Conservation (phyloP, 2,113 vertebrate species). For the Saimiri boliviensis region DNA sequence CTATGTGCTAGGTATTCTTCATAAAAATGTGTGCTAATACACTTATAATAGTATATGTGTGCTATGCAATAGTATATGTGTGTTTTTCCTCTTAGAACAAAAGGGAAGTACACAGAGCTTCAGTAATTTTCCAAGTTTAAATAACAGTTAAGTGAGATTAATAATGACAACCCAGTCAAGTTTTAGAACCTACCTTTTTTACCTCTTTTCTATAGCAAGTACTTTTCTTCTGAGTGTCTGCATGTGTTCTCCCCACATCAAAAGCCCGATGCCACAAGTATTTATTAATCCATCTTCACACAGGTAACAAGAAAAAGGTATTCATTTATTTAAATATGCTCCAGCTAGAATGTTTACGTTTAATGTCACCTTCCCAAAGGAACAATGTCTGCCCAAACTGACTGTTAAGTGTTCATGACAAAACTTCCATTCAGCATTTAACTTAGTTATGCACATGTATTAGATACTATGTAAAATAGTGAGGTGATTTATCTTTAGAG, state of each 20-base stretch:
- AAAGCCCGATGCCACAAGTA: neutral
- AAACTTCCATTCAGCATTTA: neutral
- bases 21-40: neutral
- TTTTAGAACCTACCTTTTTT: neutral
- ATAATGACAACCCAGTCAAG: neutral
- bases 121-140: neutral
- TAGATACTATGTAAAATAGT: neutral
- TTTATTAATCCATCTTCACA: neutral
- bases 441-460: neutral
- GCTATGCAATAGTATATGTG: neutral
- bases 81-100: neutral
- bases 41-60: neutral
- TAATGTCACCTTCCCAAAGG: neutral
- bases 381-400: neutral
- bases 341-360: neutral
- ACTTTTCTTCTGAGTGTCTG: neutral
- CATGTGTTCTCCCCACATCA: neutral
- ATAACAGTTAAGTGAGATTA: neutral
- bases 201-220: neutral
- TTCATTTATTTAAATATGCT: neutral
- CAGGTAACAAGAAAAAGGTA: neutral
- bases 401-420: neutral
- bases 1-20: neutral
- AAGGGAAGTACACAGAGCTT: neutral
- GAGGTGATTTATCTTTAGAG: neutral